Conservation (phyloP, 1,140 invertebrate genomes). For the Drosophila kurseongensis region DNA sequence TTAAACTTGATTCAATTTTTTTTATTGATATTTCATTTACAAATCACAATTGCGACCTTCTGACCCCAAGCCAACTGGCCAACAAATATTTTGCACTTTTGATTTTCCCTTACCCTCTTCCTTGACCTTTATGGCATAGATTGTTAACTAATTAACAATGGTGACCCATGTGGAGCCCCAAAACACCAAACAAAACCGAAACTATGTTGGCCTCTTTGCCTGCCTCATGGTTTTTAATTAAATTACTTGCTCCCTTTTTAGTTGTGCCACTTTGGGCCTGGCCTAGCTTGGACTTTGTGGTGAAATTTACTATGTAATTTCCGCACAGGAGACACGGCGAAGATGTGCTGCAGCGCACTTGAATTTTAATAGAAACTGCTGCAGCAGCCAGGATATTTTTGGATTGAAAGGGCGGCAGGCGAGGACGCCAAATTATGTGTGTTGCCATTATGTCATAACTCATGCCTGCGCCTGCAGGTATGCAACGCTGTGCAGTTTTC, state of each 20-base stretch:
- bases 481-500: slow-evolving; percentile 39
- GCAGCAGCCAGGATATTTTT: slow-evolving; percentile 7
- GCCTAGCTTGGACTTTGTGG: slow-evolving; percentile 48
- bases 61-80: no score
- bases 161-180: slow-evolving; percentile 1
- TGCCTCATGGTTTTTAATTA: slow-evolving; percentile 43
- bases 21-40: no score
- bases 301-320: slow-evolving; percentile 64
- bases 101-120: neutral
- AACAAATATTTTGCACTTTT: no score
- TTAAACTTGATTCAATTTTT: no score
- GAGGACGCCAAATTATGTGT: slow-evolving; percentile 11
- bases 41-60: no score
- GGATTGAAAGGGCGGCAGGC: neutral
- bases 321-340: slow-evolving; percentile 22
- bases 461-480: slow-evolving; percentile 49
- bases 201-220: slow-evolving; percentile 10
- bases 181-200: slow-evolving; percentile 7
- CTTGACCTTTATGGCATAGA: slow-evolving; percentile 13
- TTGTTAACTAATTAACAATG: slow-evolving; percentile 36
- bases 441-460: slow-evolving; percentile 68
- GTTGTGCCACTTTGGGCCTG: slow-evolving; percentile 24
- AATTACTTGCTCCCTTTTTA: slow-evolving; percentile 26
- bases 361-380: slow-evolving; percentile 74
- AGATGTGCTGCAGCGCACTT: slow-evolving; percentile 54